Percentiles rank a stretch among this genome's conserved stretches.
phyloP scores from a whole-genome alignment of 2,113 vertebrate genomes.

The Tachysurus vachellii region DNA sequence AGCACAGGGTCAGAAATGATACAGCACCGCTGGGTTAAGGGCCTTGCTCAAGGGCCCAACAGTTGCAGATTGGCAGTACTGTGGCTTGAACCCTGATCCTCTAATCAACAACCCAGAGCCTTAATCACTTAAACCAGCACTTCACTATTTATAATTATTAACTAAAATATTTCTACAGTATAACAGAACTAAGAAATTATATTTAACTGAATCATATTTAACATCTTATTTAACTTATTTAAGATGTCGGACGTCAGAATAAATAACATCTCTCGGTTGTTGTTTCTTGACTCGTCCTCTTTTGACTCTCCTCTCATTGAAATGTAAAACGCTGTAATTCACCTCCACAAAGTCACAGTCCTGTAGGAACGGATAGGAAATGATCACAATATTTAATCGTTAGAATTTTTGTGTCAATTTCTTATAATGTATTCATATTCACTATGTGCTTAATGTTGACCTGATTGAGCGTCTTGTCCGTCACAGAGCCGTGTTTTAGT shows the following conservation, averaged over 20 bases:
- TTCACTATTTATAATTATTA: neutral
- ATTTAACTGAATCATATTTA: neutral
- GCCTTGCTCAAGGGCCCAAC: too few species aligned
- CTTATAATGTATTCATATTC: neutral
- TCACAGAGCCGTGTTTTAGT: neutral
- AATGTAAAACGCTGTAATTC: conserved; percentile 8
- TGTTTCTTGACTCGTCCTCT: neutral
- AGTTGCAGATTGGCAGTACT: too few species aligned
- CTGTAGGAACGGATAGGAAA: neutral
- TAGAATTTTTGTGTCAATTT: neutral
- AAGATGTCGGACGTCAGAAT: neutral
- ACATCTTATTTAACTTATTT: neutral
- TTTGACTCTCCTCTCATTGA: neutral
- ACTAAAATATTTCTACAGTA: neutral
- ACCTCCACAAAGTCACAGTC: neutral
- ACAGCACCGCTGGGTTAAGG: too few species aligned
- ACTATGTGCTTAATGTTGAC: neutral
- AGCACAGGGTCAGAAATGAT: too few species aligned
- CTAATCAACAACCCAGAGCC: too few species aligned
- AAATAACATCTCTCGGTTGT: neutral
- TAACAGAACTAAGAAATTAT: neutral
- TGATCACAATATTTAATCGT: neutral
- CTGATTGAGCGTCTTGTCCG: neutral
- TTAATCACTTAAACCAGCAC: neutral
- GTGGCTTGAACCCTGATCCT: too few species aligned